Percentiles rank a stretch among this genome's conserved stretches.
phyloP scores from a whole-genome alignment of 2,888 invertebrate species.

The Endotricha flammealis region DNA sequence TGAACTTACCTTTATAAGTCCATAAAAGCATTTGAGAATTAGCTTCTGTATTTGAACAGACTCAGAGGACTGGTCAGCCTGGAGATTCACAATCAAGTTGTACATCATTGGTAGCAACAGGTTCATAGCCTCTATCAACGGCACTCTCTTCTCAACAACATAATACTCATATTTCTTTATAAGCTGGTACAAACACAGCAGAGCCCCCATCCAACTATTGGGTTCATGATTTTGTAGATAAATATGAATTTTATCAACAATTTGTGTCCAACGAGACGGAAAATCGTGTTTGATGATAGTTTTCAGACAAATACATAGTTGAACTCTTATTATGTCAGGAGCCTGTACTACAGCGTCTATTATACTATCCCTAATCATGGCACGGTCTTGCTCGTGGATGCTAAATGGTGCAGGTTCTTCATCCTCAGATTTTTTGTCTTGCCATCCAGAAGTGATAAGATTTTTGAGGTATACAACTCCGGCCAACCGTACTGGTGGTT shows the following conservation, averaged over 20 bases:
- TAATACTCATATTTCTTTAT: constrained; percentile 97
- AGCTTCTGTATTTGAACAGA: constrained; percentile 96
- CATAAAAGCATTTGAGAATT: constrained; percentile 92
- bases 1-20: constrained; percentile 89
- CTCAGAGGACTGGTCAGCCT: constrained; percentile 91
- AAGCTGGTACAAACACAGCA: constrained; percentile 93
- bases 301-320: constrained; percentile 94
- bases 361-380: constrained; percentile 93
- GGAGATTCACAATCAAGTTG: constrained; percentile 86
- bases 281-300: constrained; percentile 97
- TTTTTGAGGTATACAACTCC: constrained; percentile 98
- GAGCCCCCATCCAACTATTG: constrained; percentile 92
- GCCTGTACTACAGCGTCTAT: constrained; percentile 97
- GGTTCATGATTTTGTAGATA: constrained; percentile 95
- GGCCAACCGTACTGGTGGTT: constrained; percentile 96
- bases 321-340: constrained; percentile 93
- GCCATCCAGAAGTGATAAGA: constrained; percentile 92
- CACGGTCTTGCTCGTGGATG: constrained; percentile 97
- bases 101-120: constrained; percentile 94
- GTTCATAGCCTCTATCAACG: constrained; percentile 97
- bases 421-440: constrained; percentile 86
- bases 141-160: constrained; percentile 90
- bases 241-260: constrained; percentile 96
- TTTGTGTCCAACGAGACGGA: constrained; percentile 95
- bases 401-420: constrained; percentile 88